These are phyloP conservation scores for Steinernema carpocapsae DNA, from an alignment of 2,888 invertebrate species.

Conservation along the genomic window DNA sequence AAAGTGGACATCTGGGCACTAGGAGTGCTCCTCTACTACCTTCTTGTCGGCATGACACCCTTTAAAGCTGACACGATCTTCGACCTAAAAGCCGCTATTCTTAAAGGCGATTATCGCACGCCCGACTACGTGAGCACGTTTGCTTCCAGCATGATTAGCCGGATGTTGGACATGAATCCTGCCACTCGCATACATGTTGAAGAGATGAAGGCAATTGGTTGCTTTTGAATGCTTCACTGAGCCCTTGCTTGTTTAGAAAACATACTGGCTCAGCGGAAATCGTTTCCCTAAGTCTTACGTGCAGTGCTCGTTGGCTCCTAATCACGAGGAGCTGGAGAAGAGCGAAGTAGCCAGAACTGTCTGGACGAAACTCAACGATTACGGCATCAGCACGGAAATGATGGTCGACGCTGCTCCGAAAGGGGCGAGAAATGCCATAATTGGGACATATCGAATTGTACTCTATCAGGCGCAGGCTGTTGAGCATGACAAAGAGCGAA, in stretches of 20 bases:
- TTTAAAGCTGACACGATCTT: conserved; percentile 80
- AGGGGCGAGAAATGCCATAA: conserved; percentile 76
- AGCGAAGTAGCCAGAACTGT: conserved; percentile 51
- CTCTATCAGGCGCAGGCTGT: conserved; percentile 70
- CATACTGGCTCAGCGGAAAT: conserved; percentile 74
- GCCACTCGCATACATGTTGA: conserved; percentile 70
- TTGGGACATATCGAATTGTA: conserved; percentile 78
- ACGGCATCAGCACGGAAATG: conserved; percentile 73
- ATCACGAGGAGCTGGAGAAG: conserved; percentile 53
- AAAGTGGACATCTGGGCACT: conserved; percentile 80
- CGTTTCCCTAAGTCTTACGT: conserved; percentile 70
- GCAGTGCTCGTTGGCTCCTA: conserved; percentile 69
- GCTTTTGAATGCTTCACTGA: background rate
- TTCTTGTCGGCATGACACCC: conserved; percentile 81
- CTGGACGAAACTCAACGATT: conserved; percentile 46
- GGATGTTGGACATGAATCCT: conserved; percentile 67
- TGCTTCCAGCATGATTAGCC: conserved; percentile 56
- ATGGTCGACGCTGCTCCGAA: conserved; percentile 73
- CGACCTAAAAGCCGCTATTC: conserved; percentile 72
- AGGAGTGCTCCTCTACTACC: conserved; percentile 75
- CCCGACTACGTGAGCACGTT: conserved; percentile 58
- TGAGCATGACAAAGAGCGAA: conserved; percentile 53
- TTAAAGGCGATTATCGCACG: conserved; percentile 56
- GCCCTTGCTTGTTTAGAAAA: conserved; percentile 50
- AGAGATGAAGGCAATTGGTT: conserved; percentile 67